Conservation (phyloP, 37 sponge, comb jelly and placozoan species). For the Agelas oroides region DNA sequence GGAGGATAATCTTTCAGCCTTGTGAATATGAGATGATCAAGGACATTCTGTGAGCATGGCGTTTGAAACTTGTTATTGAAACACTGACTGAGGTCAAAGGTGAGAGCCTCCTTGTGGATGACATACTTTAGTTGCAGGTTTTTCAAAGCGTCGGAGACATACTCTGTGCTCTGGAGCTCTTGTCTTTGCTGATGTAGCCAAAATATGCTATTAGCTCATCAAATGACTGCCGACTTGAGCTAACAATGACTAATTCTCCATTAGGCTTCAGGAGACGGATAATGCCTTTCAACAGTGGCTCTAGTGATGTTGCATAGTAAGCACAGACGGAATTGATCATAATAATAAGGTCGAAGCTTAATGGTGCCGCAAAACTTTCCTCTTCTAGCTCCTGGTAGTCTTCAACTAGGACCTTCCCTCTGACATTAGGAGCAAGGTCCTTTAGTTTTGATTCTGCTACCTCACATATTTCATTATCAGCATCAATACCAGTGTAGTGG, state of each 20-base stretch:
- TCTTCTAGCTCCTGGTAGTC: conserved; percentile 37
- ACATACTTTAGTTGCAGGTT: conserved; percentile 13
- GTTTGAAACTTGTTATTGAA: conserved; percentile 34
- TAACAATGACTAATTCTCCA: conserved; percentile 43
- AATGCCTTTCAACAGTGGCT: conserved; percentile 6
- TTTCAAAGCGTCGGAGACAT: not conserved
- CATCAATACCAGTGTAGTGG: conserved; percentile 18
- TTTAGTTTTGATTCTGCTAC: conserved; percentile 20
- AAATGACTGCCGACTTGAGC: conserved; percentile 33
- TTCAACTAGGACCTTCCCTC: not conserved
- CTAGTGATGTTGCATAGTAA: conserved; percentile 20
- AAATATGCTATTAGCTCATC: conserved; percentile 43
- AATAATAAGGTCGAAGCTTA: conserved; percentile 43
- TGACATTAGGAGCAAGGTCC: not conserved
- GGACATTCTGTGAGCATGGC: not conserved
- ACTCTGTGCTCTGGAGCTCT: conserved; percentile 21
- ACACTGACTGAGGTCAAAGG: conserved; percentile 20
- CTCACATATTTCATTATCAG: conserved; percentile 44
- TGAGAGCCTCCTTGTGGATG: not conserved
- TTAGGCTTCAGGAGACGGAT: conserved; percentile 22
- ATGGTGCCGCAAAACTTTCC: not conserved
- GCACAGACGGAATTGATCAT: conserved; percentile 30
- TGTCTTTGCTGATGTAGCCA: conserved; percentile 40
- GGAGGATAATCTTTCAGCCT: conserved; percentile 28
- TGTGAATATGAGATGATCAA: conserved; percentile 38